These are phyloP conservation scores for Drepanosiphum platanoidis DNA, from an alignment of 2,888 invertebrate species.

Conservation along the genomic window DNA sequence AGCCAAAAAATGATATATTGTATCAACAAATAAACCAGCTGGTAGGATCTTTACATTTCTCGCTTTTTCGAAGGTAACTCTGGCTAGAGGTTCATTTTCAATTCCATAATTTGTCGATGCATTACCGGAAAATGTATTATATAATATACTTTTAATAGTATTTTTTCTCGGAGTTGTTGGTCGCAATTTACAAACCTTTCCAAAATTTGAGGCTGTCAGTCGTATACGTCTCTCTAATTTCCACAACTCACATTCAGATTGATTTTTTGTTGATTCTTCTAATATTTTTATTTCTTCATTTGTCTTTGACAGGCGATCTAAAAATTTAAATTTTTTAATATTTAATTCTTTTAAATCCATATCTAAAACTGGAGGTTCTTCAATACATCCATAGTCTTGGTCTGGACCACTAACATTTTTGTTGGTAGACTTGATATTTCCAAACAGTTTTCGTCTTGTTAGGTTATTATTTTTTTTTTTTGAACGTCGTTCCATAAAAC, in stretches of 20 bases:
- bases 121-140: neutral
- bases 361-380: neutral
- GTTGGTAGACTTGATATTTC: neutral
- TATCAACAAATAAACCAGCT: too few species aligned
- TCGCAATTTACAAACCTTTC: neutral
- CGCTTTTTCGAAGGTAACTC: too few species aligned
- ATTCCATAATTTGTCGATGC: too few species aligned
- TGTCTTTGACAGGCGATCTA: neutral
- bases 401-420: neutral
- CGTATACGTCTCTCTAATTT: neutral
- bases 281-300: conserved; percentile 3
- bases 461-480: neutral
- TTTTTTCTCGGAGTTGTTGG: neutral
- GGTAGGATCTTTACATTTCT: too few species aligned
- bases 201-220: neutral
- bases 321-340: neutral
- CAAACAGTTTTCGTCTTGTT: neutral
- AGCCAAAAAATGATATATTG: too few species aligned
- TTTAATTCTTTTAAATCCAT: neutral
- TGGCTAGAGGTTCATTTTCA: too few species aligned
- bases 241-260: neutral
- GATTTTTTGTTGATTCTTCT: neutral
- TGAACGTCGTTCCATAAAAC: conserved; percentile 1
- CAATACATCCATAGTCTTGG: neutral
- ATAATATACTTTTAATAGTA: neutral